phyloP scores from a whole-genome alignment of 2,888 invertebrate species.

The Pemphredon lugubris region DNA sequence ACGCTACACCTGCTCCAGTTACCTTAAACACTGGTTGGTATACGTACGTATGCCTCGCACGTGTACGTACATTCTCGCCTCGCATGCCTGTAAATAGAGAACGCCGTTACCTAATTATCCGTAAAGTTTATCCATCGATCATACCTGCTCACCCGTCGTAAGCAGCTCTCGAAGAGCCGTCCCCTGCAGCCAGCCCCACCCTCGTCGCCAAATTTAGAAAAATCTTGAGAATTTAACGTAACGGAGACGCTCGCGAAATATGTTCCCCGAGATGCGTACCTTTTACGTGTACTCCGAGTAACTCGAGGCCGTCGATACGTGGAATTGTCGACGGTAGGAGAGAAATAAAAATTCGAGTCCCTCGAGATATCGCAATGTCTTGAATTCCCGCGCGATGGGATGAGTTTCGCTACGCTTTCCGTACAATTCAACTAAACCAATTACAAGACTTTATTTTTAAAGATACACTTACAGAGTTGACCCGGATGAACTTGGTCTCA shows the following conservation, averaged over 20 bases:
- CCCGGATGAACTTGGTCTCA: no score
- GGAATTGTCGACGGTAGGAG: no score
- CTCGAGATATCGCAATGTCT: no score
- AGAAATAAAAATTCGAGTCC: no score
- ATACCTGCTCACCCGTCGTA: conserved; percentile 35
- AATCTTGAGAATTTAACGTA: conserved; percentile 5
- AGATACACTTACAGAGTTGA: no score
- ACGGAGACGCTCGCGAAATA: neutral
- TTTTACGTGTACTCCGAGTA: no score
- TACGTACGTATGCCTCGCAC: neutral
- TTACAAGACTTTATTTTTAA: no score
- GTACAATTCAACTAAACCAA: no score
- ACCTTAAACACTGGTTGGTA: neutral
- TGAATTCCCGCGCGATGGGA: no score
- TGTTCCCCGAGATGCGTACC: neutral
- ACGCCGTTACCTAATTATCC: conserved; percentile 48
- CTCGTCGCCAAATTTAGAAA: conserved; percentile 39
- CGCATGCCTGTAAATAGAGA: conserved; percentile 30
- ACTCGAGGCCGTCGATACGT: no score
- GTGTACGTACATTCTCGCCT: neutral
- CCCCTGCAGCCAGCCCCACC: neutral
- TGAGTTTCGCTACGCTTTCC: no score
- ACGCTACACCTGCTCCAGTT: no score
- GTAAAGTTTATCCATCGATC: conserved; percentile 61
- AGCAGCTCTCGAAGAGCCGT: conserved; percentile 18